These are phyloP conservation scores for Lepus americanus DNA, from an alignment of 2,113 vertebrate genomes.

Conservation along the genomic window DNA sequence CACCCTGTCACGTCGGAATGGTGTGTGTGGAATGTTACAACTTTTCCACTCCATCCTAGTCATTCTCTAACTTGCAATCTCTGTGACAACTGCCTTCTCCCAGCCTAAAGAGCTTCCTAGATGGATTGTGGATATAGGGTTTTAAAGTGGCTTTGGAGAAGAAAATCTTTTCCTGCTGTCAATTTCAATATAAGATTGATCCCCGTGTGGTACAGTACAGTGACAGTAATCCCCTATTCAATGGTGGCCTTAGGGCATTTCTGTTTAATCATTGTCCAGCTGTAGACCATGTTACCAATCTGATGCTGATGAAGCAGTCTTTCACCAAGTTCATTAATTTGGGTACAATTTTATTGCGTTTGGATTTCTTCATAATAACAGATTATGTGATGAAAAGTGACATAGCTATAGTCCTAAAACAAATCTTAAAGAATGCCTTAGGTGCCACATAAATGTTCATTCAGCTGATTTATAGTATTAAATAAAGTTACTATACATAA, in stretches of 20 bases:
- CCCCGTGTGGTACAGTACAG: background rate
- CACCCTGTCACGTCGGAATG: background rate
- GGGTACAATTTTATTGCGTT: background rate
- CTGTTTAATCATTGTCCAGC: slow-evolving; percentile 45
- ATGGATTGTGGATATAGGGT: background rate
- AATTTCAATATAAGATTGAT: slow-evolving; percentile 57
- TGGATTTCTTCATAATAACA: background rate
- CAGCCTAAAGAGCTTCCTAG: background rate
- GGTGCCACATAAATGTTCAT: background rate
- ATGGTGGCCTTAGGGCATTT: slow-evolving; percentile 27
- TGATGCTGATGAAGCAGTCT: slow-evolving; percentile 54
- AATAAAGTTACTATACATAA: background rate
- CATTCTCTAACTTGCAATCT: background rate
- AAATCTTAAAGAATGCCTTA: background rate
- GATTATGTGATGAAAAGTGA: background rate
- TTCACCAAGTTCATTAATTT: slow-evolving; percentile 21
- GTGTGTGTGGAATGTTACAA: background rate
- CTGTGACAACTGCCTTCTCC: background rate
- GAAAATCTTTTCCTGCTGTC: background rate
- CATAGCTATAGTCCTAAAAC: background rate
- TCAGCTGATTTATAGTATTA: background rate
- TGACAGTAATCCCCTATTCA: background rate
- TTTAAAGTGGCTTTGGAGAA: slow-evolving; percentile 37
- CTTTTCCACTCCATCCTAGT: too few species aligned
- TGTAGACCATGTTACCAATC: slow-evolving; percentile 49